Base-by-base conservation (phyloP, 2,113 vertebrate genomes). In the Microcebus griseorufus region DNA sequence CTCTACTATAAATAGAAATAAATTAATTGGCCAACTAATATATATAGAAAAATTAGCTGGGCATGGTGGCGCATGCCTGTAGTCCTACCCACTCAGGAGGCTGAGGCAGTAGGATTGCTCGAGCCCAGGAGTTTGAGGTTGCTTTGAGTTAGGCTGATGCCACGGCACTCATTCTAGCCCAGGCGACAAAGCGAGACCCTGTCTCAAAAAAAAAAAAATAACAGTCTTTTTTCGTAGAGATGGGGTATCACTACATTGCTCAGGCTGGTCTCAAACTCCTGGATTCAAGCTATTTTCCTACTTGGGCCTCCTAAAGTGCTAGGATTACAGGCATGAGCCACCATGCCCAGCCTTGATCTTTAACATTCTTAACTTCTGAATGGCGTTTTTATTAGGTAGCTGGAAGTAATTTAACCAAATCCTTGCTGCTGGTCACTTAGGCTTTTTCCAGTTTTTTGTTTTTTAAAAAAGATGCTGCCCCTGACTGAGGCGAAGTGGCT, bases 361-460 rank as follows among this genome's bases (percentile, higher is more conserved):
- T 90, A 87, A 69, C 2, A 13, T 90, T 89, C 12, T 90, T 90
- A 93, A 87, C 67, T 20, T 64, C 51, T 69, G 25, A n/a, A 20
- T 81, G 32, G 62, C 53, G 72, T 79, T 67, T 88, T 64, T 91
- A 69, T 93, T 90, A 51, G 39, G 62, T 91, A 48, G 20, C 22
- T 34, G n/a, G 9, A 92, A 92, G 60, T 83, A 58, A 94, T 88
- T 82, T 82, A 95, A 93, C 37, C n/a, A 60, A 70, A 18, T 45
- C 34, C 45, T 79, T 93, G 87, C 75, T 88, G 2, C 64, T 88
- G n/a, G 25, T 88, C 20, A 58, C 20, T 62, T 94, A 72, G 37
- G 37, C 55, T 92, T 11, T 89, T 94, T 88, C 29, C 39, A 91
- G 0, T 88, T n/a, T 7, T 88, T 93, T 65, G 14, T 37, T 82